Evolutionary conservation across 2,888 invertebrate genomes (phyloP).

Genomic region (Orthonevra nobilis): DNA sequence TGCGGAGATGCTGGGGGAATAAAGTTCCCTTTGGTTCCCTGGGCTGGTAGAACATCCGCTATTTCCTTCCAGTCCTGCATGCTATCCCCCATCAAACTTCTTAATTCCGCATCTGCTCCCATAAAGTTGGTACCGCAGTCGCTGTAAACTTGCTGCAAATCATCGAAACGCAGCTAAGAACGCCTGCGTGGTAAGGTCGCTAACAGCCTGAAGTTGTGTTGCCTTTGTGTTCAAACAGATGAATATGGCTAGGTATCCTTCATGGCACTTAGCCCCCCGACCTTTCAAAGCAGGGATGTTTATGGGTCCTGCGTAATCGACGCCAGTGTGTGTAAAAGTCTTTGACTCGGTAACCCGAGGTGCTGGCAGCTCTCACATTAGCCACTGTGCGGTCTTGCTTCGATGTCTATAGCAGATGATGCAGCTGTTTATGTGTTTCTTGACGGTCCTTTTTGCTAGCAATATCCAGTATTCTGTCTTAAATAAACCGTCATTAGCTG

Average conservation of each 20-base stretch:
- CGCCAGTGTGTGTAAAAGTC: constrained; percentile 59
- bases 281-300: constrained; percentile 22
- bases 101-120: constrained; percentile 68
- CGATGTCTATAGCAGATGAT: background rate
- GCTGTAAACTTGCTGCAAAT: constrained; percentile 72
- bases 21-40: background rate
- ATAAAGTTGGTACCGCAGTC: constrained; percentile 74
- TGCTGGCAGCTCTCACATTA: constrained; percentile 73
- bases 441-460: background rate
- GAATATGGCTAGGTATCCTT: constrained; percentile 72
- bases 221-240: constrained; percentile 70
- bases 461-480: background rate
- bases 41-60: background rate
- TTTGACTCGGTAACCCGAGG: constrained; percentile 19
- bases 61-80: background rate
- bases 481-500: background rate
- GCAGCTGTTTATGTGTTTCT: background rate
- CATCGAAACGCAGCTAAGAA: constrained; percentile 72
- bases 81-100: background rate
- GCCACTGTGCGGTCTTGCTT: constrained; percentile 15
- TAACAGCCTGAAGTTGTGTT: background rate
- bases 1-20: constrained; percentile 1
- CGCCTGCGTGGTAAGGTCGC: constrained; percentile 61
- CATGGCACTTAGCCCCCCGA: constrained; percentile 53
- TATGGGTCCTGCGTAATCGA: constrained; percentile 71